phyloP scores from a whole-genome alignment of 2,113 vertebrate species.

The Lanius collurio region DNA sequence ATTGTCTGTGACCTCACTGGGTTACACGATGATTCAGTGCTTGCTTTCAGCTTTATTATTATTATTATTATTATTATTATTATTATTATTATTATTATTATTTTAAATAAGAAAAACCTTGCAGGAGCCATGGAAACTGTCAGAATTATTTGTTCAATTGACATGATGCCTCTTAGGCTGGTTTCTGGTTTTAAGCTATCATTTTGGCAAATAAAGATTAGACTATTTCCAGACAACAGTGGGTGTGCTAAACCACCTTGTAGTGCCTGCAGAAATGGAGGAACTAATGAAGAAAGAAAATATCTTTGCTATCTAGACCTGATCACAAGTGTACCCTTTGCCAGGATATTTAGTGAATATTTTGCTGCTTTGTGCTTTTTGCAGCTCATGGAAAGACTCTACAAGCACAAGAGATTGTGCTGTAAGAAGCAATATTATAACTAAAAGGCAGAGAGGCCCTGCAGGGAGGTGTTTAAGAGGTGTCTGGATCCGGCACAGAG shows the following conservation, averaged over 20 bases:
- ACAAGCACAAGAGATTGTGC: neutral
- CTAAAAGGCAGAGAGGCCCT: neutral
- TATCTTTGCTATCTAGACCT: neutral
- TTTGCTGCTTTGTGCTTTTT: neutral
- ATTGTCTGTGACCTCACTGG: neutral
- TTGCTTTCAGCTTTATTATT: neutral
- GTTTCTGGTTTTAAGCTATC: neutral
- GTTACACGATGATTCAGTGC: neutral
- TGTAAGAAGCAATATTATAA: neutral
- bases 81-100: neutral
- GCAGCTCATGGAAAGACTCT: neutral
- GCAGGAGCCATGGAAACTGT: neutral
- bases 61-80: neutral
- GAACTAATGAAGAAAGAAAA: constrained; percentile 14
- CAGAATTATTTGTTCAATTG: constrained; percentile 29
- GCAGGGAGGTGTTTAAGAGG: neutral
- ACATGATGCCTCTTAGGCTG: neutral
- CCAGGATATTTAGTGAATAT: neutral
- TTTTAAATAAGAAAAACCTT: constrained; percentile 10
- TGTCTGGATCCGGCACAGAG: neutral
- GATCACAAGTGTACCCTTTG: neutral
- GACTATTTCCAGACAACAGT: neutral
- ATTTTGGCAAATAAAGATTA: constrained; percentile 5
- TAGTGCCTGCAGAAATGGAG: neutral
- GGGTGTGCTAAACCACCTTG: neutral